A percentile compares a stretch with the other conserved stretches of the same genome.
Conservation (phyloP, 2,888 invertebrate genomes). For the Melieria crassipennis region DNA sequence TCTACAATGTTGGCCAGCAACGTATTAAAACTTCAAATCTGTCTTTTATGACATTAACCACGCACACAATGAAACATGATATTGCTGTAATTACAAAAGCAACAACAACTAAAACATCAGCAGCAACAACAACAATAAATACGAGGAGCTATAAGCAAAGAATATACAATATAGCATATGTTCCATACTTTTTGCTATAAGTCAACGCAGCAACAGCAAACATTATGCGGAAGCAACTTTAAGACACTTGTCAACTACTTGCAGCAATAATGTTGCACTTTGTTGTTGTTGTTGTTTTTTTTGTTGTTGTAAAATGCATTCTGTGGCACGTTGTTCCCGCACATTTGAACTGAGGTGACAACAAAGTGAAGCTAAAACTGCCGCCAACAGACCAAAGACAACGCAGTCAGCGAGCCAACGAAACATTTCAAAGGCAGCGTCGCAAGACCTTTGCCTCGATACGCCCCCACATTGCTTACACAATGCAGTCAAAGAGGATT, state of each 20-base stretch:
- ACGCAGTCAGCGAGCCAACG: no score
- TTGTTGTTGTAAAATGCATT: not conserved
- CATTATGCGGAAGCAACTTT: slow-evolving; percentile 28
- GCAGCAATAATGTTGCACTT: slow-evolving; percentile 23
- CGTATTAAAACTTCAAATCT: not conserved
- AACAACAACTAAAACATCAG: no score
- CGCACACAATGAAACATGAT: slow-evolving; percentile 42
- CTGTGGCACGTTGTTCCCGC: no score
- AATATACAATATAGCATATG: no score
- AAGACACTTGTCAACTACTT: slow-evolving; percentile 16
- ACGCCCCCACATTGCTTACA: no score
- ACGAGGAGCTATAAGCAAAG: slow-evolving; percentile 13
- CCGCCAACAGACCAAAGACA: no score
- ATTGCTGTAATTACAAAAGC: slow-evolving; percentile 2
- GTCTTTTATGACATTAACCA: slow-evolving; percentile 29
- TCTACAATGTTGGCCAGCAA: no score
- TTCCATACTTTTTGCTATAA: no score
- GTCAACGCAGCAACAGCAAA: slow-evolving; percentile 27
- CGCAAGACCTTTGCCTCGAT: not conserved
- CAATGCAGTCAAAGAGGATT: no score
- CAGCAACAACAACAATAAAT: not conserved
- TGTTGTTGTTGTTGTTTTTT: not conserved
- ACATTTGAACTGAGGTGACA: no score
- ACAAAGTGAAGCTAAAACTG: no score
- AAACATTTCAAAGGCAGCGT: not conserved